Conservation (phyloP, 2,113 vertebrate species). For the Fulmarus glacialis region DNA sequence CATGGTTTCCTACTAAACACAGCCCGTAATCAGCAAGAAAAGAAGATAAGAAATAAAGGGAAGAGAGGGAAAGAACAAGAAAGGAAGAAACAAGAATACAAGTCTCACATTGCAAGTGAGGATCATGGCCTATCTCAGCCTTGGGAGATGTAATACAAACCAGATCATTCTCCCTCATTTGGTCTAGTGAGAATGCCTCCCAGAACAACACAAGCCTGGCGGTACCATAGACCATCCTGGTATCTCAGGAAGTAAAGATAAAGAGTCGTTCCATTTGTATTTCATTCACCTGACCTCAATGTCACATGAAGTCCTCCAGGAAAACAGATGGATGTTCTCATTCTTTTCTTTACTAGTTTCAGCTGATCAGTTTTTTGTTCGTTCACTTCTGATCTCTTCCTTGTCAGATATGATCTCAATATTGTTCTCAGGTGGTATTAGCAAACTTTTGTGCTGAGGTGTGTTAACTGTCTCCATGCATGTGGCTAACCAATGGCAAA, state of each 20-base stretch:
- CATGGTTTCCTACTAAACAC: neutral
- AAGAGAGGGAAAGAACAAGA: neutral
- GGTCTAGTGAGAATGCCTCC: neutral
- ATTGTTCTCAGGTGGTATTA: neutral
- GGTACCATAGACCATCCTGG: neutral
- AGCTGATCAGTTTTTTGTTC: neutral
- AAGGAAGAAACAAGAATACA: neutral
- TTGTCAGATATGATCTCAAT: neutral
- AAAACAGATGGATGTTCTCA: neutral
- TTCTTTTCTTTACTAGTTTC: neutral
- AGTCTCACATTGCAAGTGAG: neutral
- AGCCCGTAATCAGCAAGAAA: neutral
- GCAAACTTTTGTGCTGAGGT: neutral
- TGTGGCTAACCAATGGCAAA: neutral
- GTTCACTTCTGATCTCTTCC: neutral
- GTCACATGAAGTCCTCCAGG: neutral
- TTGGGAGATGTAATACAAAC: neutral
- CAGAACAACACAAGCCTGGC: neutral
- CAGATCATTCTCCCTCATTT: neutral
- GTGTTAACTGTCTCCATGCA: neutral
- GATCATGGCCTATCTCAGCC: neutral
- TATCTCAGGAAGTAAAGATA: neutral
- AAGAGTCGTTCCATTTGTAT: neutral
- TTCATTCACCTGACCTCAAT: neutral
- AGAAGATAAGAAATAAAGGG: neutral